Evolutionary conservation across 2,797 vertebrate genomes (phyloP).

Genomic region (Thalassophryne amazonica): DNA sequence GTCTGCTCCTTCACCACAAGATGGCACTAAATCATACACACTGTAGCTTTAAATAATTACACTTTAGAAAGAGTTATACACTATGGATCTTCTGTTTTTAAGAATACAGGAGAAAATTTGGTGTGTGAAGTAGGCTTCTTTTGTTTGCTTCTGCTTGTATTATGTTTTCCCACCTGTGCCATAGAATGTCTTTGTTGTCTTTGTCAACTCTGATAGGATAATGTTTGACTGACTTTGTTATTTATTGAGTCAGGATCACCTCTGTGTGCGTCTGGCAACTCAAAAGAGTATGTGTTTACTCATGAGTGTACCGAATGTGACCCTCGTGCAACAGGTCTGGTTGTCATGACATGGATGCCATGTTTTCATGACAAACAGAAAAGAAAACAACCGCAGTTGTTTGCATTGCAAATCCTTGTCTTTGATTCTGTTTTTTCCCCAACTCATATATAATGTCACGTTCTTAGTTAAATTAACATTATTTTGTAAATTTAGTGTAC

Average conservation of each 20-base stretch:
- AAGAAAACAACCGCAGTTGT: background rate
- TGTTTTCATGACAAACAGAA: background rate
- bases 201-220: background rate
- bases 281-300: background rate
- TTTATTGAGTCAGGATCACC: constrained; percentile 32
- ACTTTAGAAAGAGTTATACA: background rate
- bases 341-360: constrained; percentile 5
- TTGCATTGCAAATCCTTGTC: background rate
- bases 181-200: constrained; percentile 14
- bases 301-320: background rate
- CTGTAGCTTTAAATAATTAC: background rate
- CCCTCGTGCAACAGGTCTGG: too few relatives aligned
- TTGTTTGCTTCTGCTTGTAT: background rate
- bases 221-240: constrained; percentile 17
- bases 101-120: background rate
- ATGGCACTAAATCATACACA: background rate
- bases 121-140: background rate
- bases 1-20: too few relatives aligned
- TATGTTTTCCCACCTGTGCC: background rate
- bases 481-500: too few relatives aligned
- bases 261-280: background rate
- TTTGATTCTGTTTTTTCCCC: too few relatives aligned
- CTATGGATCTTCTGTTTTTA: background rate
- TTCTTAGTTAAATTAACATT: too few relatives aligned
- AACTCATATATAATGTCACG: too few relatives aligned